These are phyloP conservation scores for Glandiceps talaboti DNA, from an alignment of 53 echinoderm and acorn worm species.

Conservation along the genomic window DNA sequence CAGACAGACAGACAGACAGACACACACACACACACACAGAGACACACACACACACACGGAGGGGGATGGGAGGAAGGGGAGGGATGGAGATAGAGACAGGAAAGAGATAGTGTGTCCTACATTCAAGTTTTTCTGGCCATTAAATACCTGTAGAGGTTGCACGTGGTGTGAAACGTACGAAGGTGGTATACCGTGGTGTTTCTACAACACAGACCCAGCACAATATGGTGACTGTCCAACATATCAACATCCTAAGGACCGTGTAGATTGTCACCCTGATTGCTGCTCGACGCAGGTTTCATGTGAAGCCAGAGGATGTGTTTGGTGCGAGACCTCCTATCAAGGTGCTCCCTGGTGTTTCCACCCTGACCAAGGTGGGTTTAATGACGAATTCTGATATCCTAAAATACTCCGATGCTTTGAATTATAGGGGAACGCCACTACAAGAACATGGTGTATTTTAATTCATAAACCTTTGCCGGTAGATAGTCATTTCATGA, in stretches of 20 bases:
- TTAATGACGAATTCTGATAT: too few species aligned
- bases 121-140: background rate
- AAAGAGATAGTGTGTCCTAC: too few species aligned
- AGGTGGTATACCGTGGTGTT: conserved; percentile 33
- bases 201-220: conserved; percentile 41
- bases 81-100: too few species aligned
- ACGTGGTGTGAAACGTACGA: conserved; percentile 34
- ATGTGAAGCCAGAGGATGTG: conserved; percentile 35
- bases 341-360: conserved; percentile 27
- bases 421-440: too few species aligned
- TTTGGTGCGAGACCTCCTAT: conserved; percentile 40
- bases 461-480: too few species aligned
- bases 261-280: background rate
- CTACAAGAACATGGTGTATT: too few species aligned
- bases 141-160: conserved; percentile 24
- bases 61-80: too few species aligned
- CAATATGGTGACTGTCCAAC: conserved; percentile 27
- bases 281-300: background rate
- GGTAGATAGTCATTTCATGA: too few species aligned
- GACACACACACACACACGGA: too few species aligned
- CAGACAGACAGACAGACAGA: too few species aligned
- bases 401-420: too few species aligned
- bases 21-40: too few species aligned
- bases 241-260: background rate
- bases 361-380: background rate